phyloP scores from a whole-genome alignment of 2,888 invertebrate species.

The Timema podura region DNA sequence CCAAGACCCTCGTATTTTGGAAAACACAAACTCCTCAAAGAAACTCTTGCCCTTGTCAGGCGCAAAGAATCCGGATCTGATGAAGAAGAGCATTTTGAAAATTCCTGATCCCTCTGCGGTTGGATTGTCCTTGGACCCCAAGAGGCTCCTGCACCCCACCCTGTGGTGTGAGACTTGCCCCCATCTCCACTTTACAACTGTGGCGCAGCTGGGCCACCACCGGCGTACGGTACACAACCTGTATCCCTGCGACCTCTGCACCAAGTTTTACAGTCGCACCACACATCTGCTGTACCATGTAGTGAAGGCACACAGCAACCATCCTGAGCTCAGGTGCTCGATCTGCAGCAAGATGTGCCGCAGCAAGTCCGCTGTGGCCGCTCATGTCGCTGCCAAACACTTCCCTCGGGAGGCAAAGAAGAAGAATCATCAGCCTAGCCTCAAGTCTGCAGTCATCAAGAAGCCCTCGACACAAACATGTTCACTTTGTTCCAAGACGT shows the following conservation, averaged over 20 bases:
- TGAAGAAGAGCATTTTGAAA: not conserved
- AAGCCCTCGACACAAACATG: conserved; percentile 11
- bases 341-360: conserved; percentile 50
- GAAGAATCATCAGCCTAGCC: not conserved
- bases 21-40: not conserved
- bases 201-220: conserved; percentile 53
- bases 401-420: not conserved
- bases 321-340: conserved; percentile 56
- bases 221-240: conserved; percentile 50
- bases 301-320: conserved; percentile 54
- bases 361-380: conserved; percentile 18
- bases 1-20: conserved; percentile 25
- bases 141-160: conserved; percentile 4
- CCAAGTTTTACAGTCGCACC: conserved; percentile 56
- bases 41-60: not conserved
- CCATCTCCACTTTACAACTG: conserved; percentile 43
- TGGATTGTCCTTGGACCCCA: not conserved
- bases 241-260: conserved; percentile 58
- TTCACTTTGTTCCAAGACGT: conserved; percentile 20
- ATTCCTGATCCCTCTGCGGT: not conserved
- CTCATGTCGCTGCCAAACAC: conserved; percentile 21
- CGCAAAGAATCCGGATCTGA: not conserved
- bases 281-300: conserved; percentile 61
- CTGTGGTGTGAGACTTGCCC: conserved; percentile 36
- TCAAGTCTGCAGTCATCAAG: not conserved